phyloP scores from a whole-genome alignment of 2,888 invertebrate species.

The Clunio marinus region DNA sequence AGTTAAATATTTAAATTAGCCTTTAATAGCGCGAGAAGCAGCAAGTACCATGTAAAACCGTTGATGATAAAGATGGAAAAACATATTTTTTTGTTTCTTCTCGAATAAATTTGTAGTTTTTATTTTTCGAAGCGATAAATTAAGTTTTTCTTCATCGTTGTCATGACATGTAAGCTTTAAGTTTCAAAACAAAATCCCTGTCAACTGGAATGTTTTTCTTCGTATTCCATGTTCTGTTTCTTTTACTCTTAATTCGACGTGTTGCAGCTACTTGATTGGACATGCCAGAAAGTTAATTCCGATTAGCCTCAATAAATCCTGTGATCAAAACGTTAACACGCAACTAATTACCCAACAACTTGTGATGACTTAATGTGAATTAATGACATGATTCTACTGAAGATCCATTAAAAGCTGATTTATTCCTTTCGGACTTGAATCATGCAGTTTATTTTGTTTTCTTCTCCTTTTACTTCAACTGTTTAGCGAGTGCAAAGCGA shows the following conservation, averaged over 20 bases:
- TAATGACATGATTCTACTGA: slow-evolving; percentile 22
- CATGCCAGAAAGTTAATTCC: background rate
- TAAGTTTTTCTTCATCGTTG: background rate
- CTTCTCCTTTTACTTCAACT: too few relatives aligned
- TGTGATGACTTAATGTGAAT: slow-evolving; percentile 30
- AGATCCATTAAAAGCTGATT: slow-evolving; percentile 28
- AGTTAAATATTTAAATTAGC: slow-evolving; percentile 23
- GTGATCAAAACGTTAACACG: slow-evolving; percentile 9
- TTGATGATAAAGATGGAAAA: slow-evolving; percentile 6
- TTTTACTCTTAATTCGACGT: slow-evolving; percentile 24
- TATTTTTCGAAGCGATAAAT: background rate
- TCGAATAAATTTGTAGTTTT: slow-evolving; percentile 26
- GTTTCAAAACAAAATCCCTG: background rate
- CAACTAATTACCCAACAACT: slow-evolving; percentile 26
- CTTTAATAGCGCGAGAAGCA: slow-evolving; percentile 6
- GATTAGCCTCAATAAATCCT: slow-evolving; percentile 36
- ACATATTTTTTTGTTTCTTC: background rate
- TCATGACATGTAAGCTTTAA: background rate
- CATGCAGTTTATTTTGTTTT: slow-evolving; percentile 15
- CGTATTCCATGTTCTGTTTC: background rate
- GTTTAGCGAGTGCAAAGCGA: too few relatives aligned
- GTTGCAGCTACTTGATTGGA: slow-evolving; percentile 37
- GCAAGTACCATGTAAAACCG: slow-evolving; percentile 21
- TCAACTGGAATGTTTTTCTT: slow-evolving; percentile 10
- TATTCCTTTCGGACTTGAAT: slow-evolving; percentile 1